Base-by-base conservation (phyloP, 2,797 vertebrate species). In the Zenarchopterus dispar region DNA sequence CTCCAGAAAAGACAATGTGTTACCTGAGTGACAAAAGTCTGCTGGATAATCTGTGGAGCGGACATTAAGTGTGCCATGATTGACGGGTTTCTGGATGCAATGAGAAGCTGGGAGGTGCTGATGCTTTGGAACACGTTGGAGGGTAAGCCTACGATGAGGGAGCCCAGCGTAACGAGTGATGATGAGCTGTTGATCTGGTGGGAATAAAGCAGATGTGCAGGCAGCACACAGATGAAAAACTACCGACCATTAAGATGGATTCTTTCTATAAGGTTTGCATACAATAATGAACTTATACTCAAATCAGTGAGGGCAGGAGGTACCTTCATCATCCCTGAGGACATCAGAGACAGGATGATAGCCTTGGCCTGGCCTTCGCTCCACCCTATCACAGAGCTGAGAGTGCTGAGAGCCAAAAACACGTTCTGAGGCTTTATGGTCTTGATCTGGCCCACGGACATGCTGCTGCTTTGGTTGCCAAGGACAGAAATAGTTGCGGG, bases 21-120 rank as follows among this genome's bases (percentile, higher is more conserved):
- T 84, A 94, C 93, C 92, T 89, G 78, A 19, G 51, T 60, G 16
- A 94, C 87, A 28, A 92, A 77, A 3, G 5, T 59, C 63, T 90
- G 56, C 46, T 68, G 88, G 50, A 89, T 0, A 6, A 90, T 43
- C 1, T 3, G 11, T 3, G 92, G 77, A 4, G 87, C 64, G 0
- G 56, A 42, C 7, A 53, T 2, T 2, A 93, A 1, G 61, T 88
- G 1, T 6, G 0, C 0, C 22, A 91, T 0, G 50, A 94, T 81
- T 0, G 23, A 2, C 1, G 75, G 21, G 36, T 84, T 52, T 26
- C 65, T 13, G 28, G 85, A 49, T 0, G 82, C 81, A 0, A 0
- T 1, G 0, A 93, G n/a, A 5, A 93, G 69, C 52, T 85, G 6
- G 0, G 28, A 1, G 52, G 65, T 26, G 0, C 0, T 24, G 50